Evolutionary conservation across 2,888 invertebrate species (phyloP).

Genomic region (Drosophila mercatorum): DNA sequence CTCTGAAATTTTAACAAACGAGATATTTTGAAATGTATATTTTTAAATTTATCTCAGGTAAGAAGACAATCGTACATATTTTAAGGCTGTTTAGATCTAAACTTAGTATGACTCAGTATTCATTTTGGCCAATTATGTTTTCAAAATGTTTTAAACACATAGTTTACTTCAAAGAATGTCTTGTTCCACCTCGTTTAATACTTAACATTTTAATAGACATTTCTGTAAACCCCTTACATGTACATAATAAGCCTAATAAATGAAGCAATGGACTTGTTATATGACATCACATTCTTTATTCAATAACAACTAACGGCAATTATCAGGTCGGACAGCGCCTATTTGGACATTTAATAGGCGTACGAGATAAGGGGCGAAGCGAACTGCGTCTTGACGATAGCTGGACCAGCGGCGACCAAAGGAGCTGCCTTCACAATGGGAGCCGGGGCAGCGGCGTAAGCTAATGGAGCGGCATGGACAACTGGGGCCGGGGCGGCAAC

Average conservation of each 20-base stretch:
- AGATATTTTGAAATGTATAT: too few species aligned
- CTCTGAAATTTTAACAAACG: too few species aligned
- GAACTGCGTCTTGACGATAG: slow-evolving; percentile 81
- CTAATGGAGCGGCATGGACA: slow-evolving; percentile 49
- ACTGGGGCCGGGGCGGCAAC: slow-evolving; percentile 57
- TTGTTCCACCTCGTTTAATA: too few species aligned
- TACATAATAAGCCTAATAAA: not conserved
- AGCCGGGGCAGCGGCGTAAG: slow-evolving; percentile 69
- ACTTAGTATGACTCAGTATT: too few species aligned
- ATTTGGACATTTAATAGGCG: slow-evolving; percentile 71
- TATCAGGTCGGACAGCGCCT: slow-evolving; percentile 61
- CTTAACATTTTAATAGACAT: too few species aligned
- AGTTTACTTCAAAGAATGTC: too few species aligned
- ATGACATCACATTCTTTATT: slow-evolving; percentile 77
- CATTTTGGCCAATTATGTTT: too few species aligned
- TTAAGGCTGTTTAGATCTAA: too few species aligned
- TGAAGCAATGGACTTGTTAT: slow-evolving; percentile 17
- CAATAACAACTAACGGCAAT: slow-evolving; percentile 80
- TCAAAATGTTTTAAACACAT: too few species aligned
- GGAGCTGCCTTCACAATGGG: slow-evolving; percentile 64
- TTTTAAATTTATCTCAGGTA: too few species aligned
- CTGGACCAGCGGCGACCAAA: slow-evolving; percentile 72
- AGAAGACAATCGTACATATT: too few species aligned
- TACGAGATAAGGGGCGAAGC: slow-evolving; percentile 83
- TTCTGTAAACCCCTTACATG: too few species aligned